Conservation (phyloP, 2,797 vertebrate species). For the Esox lucius region DNA sequence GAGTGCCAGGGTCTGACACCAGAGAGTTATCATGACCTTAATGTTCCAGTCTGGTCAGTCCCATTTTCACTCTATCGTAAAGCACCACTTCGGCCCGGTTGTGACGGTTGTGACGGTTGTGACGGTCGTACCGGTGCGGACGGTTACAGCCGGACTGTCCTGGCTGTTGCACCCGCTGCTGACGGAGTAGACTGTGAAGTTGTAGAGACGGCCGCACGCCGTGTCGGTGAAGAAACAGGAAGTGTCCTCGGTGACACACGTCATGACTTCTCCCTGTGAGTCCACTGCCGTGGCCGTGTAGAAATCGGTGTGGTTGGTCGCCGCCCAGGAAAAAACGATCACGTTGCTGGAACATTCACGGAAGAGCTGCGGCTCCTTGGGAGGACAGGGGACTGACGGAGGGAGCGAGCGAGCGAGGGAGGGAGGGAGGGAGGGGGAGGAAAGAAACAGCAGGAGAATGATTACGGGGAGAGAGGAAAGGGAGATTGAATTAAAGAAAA, state of each 20-base stretch:
- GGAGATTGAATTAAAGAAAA: conserved; percentile 1
- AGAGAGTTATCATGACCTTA: too few species aligned
- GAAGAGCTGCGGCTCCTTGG: conserved; percentile 57
- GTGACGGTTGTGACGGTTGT: too few species aligned
- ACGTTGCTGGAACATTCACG: conserved; percentile 73
- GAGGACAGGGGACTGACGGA: conserved; percentile 71
- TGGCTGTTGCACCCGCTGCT: conserved; percentile 51
- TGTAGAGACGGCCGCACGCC: conserved; percentile 69
- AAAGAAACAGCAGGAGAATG: conserved; percentile 10
- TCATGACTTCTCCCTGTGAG: conserved; percentile 52
- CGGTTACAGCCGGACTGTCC: conserved; percentile 53
- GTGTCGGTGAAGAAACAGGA: conserved; percentile 75
- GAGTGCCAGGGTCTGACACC: too few species aligned
- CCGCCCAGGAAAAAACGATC: conserved; percentile 72
- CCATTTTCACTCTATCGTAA: too few species aligned
- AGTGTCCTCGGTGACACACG: conserved; percentile 70
- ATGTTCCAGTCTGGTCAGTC: too few species aligned
- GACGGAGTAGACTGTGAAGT: conserved; percentile 65
- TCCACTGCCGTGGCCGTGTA: conserved; percentile 66
- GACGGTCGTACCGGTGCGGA: conserved; percentile 68
- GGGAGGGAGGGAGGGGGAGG: not conserved
- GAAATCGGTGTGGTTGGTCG: conserved; percentile 47
- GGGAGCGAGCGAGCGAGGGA: not conserved
- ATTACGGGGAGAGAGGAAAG: not conserved
- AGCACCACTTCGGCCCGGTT: too few species aligned